phyloP scores from a whole-genome alignment of 2,888 invertebrate genomes.

The Orthosia cruda region DNA sequence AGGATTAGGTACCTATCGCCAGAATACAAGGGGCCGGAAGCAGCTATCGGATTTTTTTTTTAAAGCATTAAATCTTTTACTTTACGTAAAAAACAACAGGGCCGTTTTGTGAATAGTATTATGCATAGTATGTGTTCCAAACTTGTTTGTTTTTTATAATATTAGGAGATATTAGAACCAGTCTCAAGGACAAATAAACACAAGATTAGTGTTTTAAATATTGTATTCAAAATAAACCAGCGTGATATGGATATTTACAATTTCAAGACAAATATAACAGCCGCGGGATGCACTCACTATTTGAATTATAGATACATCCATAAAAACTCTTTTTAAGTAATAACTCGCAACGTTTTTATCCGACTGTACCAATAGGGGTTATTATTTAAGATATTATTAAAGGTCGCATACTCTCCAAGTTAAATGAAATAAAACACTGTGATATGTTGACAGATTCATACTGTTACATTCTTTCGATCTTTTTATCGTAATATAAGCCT shows the following conservation, averaged over 20 bases:
- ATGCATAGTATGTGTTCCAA: background rate
- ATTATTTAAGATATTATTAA: background rate
- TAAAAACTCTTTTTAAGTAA: background rate
- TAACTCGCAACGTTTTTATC: background rate
- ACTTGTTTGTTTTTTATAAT: background rate
- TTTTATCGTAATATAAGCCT: too few species aligned
- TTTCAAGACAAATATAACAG: slow-evolving; percentile 40
- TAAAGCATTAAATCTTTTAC: too few species aligned
- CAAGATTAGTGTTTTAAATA: slow-evolving; percentile 77
- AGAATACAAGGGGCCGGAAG: background rate
- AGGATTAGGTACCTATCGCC: background rate
- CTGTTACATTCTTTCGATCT: background rate
- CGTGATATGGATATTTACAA: slow-evolving; percentile 89
- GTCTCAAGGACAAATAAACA: too few species aligned
- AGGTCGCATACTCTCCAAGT: too few species aligned
- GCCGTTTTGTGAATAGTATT: background rate
- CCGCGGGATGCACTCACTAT: slow-evolving; percentile 45
- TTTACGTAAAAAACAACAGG: background rate
- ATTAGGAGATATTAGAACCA: too few species aligned
- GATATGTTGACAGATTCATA: background rate
- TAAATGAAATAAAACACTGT: background rate
- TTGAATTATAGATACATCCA: too few species aligned
- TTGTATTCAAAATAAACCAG: slow-evolving; percentile 87
- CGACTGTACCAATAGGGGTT: background rate
- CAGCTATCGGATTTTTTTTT: background rate